Evolutionary conservation across 2,888 invertebrate genomes (phyloP), one percentile per base, ranked within the genome.

Genomic region (Mimumesa dahlbomi): DNA sequence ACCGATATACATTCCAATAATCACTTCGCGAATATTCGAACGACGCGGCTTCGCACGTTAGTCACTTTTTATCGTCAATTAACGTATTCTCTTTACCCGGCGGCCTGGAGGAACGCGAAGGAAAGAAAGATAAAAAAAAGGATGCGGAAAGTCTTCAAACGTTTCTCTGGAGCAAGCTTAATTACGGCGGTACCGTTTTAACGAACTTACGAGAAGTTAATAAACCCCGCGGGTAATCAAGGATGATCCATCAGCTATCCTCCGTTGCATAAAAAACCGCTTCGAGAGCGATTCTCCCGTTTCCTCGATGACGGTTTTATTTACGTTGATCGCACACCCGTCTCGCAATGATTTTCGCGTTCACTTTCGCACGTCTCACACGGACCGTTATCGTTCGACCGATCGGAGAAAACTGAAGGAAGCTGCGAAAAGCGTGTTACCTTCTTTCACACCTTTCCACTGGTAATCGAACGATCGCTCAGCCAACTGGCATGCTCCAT

Each of bases 131-230:
- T 14, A 21, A n/a, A n/a, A n/a, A n/a, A n/a, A n/a, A n/a, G n/a
- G n/a, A 1, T 25, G 16, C 11, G 36, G 22, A 53, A 34, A 42
- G 18, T 25, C 53, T 7, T n/a, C 13, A 5, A 49, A 34, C 42
- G 38, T 54, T 64, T 54, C 54, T 72, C 61, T 45, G 48, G 49
- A n/a, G 1, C 50, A 38, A 42, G 38, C 59, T 59, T 76, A 75
- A 76, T 76, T 68, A 54, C 48, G 34, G 40, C 52, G 65, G 57
- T 73, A 73, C 69, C 77, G 77, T 76, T 73, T 61, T 77, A 77
- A 76, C 69, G 69, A 77, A 69, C 62, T 67, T 57, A 46, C 61
- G 36, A 57, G 53, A 66, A 68, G 67, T 56, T 67, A 67, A 59
- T 67, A 67, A 67, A 59, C 49, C 46, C 50, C 22, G 21, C 14